phyloP scores from a whole-genome alignment of 2,113 vertebrate species.

The Pangasianodon gigas region DNA sequence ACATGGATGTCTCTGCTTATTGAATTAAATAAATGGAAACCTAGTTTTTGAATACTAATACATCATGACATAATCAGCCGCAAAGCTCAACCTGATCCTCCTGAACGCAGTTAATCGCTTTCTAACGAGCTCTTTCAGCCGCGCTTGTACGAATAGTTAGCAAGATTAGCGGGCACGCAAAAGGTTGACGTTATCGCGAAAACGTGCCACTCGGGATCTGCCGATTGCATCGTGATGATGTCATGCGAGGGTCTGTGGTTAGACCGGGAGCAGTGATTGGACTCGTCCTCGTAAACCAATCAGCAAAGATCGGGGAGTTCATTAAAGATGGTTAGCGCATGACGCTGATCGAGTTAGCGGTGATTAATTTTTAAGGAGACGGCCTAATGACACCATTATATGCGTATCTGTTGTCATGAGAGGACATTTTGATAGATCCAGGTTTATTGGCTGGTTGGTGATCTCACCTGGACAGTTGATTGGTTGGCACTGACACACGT shows the following conservation, averaged over 20 bases:
- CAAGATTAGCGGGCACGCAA: constrained; percentile 28
- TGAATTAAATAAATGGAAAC: constrained; percentile 68
- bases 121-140: constrained; percentile 69
- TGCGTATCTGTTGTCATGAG: constrained; percentile 52
- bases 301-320: constrained; percentile 44
- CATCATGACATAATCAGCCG: constrained; percentile 71
- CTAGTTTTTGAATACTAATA: constrained; percentile 72
- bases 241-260: constrained; percentile 56
- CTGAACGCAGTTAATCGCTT: constrained; percentile 65
- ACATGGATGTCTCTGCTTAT: constrained; percentile 58
- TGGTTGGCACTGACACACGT: background rate
- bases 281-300: constrained; percentile 42
- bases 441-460: constrained; percentile 39
- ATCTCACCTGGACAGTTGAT: constrained; percentile 49
- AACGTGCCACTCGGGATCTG: constrained; percentile 56
- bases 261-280: constrained; percentile 21
- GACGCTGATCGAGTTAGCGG: constrained; percentile 53
- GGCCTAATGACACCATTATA: constrained; percentile 50
- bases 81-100: constrained; percentile 70
- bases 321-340: constrained; percentile 32
- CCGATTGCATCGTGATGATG: constrained; percentile 61
- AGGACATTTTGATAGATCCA: constrained; percentile 28
- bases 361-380: constrained; percentile 56
- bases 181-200: constrained; percentile 58
- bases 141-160: constrained; percentile 54